A percentile compares a stretch with the other conserved stretches of the same genome.
phyloP scores from a whole-genome alignment of 2,888 invertebrate species.

The Ophion ventricosus region DNA sequence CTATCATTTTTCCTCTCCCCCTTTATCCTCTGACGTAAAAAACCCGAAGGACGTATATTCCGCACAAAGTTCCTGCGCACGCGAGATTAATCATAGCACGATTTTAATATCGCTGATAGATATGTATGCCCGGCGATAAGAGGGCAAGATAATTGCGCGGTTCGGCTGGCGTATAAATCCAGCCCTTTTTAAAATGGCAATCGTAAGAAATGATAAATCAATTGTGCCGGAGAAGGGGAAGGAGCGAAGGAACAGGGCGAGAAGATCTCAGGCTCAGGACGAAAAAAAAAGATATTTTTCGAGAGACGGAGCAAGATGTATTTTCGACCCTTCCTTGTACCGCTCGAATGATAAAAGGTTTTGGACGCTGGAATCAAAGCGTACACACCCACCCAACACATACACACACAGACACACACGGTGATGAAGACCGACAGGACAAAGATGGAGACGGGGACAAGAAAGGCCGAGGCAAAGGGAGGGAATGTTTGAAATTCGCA shows the following conservation, averaged over 20 bases:
- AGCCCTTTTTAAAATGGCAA: slow-evolving; percentile 29
- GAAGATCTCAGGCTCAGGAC: slow-evolving; percentile 6
- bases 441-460: slow-evolving; percentile 21
- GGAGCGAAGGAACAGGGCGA: slow-evolving; percentile 20
- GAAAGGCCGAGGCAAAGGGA: slow-evolving; percentile 15
- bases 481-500: slow-evolving; percentile 72
- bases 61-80: slow-evolving; percentile 2
- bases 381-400: not conserved
- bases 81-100: slow-evolving; percentile 54
- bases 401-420: not conserved
- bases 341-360: not conserved
- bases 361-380: slow-evolving; percentile 32
- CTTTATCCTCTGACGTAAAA: not conserved
- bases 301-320: slow-evolving; percentile 9
- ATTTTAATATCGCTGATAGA: slow-evolving; percentile 55
- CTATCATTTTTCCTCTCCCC: not conserved
- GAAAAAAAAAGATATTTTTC: slow-evolving; percentile 11
- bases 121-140: not conserved
- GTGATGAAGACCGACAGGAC: slow-evolving; percentile 10
- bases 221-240: slow-evolving; percentile 36
- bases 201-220: slow-evolving; percentile 57
- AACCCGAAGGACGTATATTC: slow-evolving; percentile 1
- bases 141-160: slow-evolving; percentile 47
- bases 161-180: slow-evolving; percentile 56
- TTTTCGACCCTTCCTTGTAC: slow-evolving; percentile 22